These are phyloP conservation scores for Slavum lentiscoides DNA, from an alignment of 2,888 invertebrate genomes.

Conservation along the genomic window DNA sequence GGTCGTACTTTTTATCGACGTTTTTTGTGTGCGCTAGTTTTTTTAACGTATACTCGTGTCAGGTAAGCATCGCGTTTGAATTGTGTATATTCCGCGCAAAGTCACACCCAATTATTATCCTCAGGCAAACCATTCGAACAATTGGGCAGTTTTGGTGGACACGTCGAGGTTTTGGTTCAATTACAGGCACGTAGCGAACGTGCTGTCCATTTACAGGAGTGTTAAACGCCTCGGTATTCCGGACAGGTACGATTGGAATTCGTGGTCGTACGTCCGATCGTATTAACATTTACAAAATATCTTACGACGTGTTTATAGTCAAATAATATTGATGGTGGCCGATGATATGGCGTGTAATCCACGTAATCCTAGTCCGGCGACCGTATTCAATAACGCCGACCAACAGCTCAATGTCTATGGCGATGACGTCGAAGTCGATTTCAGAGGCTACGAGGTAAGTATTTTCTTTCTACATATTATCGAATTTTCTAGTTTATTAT, in stretches of 20 bases:
- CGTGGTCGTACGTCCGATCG: not conserved
- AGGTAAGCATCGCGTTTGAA: not conserved
- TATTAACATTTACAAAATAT: not conserved
- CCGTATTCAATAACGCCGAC: slow-evolving; percentile 96
- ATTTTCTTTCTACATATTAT: too few species aligned
- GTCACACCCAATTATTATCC: not conserved
- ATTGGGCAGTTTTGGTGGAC: slow-evolving; percentile 99
- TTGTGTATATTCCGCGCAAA: not conserved
- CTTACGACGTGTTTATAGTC: slow-evolving; percentile 63
- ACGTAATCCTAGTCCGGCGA: slow-evolving; percentile 94
- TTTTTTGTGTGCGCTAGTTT: not conserved
- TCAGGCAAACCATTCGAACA: slow-evolving; percentile 78
- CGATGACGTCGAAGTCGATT: slow-evolving; percentile 98
- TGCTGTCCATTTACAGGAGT: slow-evolving; percentile 94
- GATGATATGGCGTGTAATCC: slow-evolving; percentile 99
- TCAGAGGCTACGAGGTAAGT: slow-evolving; percentile 83
- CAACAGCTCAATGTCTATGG: slow-evolving; percentile 99
- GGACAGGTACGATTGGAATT: slow-evolving; percentile 65
- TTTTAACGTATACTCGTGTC: not conserved
- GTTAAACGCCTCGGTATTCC: slow-evolving; percentile 98
- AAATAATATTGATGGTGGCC: slow-evolving; percentile 98
- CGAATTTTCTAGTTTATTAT: slow-evolving; percentile 22
- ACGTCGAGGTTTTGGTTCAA: slow-evolving; percentile 99
- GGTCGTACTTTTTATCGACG: not conserved
- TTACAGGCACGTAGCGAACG: slow-evolving; percentile 98